Evolutionary conservation across 2,888 invertebrate species (phyloP).

Genomic region (Eupithecia dodoneata): DNA sequence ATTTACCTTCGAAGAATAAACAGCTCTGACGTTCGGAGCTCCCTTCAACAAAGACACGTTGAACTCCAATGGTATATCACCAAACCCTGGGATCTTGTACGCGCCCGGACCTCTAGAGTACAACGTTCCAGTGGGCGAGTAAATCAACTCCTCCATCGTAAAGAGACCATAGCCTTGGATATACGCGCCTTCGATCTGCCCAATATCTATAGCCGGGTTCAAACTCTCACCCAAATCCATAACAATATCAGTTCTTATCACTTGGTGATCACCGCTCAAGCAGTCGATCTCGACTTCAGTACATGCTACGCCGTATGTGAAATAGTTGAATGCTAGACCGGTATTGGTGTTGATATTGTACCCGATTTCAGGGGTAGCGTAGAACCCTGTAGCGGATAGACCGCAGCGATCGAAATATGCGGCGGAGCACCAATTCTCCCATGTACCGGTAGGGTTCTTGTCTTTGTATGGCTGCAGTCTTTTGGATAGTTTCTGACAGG

Average conservation of each 20-base stretch:
- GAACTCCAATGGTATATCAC: slow-evolving; percentile 95
- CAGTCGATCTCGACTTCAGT: slow-evolving; percentile 97
- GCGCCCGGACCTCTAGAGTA: slow-evolving; percentile 95
- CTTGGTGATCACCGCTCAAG: slow-evolving; percentile 96
- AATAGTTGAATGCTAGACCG: slow-evolving; percentile 92
- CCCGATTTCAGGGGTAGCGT: slow-evolving; percentile 89
- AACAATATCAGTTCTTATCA: slow-evolving; percentile 95
- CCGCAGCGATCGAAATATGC: slow-evolving; percentile 92
- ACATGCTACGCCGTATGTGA: slow-evolving; percentile 93
- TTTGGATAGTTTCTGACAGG: slow-evolving; percentile 89
- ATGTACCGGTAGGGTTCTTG: slow-evolving; percentile 89
- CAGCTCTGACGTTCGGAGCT: slow-evolving; percentile 94
- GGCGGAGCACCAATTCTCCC: slow-evolving; percentile 92
- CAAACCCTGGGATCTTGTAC: slow-evolving; percentile 97
- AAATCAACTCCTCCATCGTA: slow-evolving; percentile 94
- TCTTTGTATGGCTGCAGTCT: slow-evolving; percentile 90
- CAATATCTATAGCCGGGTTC: slow-evolving; percentile 98
- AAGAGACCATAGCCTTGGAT: slow-evolving; percentile 97
- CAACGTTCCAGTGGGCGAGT: slow-evolving; percentile 92
- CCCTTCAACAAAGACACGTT: slow-evolving; percentile 96
- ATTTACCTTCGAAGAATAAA: slow-evolving; percentile 96
- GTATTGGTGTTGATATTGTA: slow-evolving; percentile 88
- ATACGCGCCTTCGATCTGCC: slow-evolving; percentile 98
- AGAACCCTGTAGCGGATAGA: slow-evolving; percentile 93
- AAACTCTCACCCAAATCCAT: slow-evolving; percentile 98